These are phyloP conservation scores for Muntiacus muntjak DNA, from an alignment of 2,113 vertebrate species.

Conservation along the genomic window DNA sequence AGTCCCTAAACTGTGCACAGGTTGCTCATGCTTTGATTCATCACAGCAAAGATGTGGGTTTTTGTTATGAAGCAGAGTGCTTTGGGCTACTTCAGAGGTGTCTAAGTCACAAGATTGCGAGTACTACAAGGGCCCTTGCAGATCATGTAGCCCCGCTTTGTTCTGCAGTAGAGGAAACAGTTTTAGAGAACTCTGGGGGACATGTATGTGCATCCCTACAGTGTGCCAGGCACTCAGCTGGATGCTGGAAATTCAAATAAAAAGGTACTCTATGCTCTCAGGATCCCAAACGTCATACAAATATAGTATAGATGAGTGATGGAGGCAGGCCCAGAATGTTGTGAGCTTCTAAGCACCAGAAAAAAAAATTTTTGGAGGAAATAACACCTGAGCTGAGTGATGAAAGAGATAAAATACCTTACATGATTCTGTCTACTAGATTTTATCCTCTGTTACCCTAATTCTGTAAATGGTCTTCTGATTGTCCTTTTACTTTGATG, in stretches of 20 bases:
- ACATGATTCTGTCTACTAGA: background rate
- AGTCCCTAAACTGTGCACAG: background rate
- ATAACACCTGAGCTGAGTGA: background rate
- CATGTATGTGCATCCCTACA: fast-evolving
- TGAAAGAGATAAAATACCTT: background rate
- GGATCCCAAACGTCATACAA: background rate
- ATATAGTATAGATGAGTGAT: background rate
- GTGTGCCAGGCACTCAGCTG: background rate
- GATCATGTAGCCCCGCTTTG: background rate
- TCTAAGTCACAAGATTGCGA: background rate
- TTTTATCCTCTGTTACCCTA: background rate
- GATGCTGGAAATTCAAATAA: background rate
- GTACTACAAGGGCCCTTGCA: background rate
- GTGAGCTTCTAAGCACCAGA: background rate
- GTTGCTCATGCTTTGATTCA: background rate
- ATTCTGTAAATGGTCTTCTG: background rate
- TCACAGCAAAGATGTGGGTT: background rate
- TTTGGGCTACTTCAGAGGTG: background rate
- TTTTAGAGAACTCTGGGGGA: background rate
- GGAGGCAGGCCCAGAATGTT: background rate
- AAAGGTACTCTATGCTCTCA: background rate
- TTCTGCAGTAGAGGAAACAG: background rate
- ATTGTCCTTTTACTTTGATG: background rate
- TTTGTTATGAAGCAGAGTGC: background rate
- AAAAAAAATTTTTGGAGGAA: background rate